phyloP scores from a whole-genome alignment of 2,113 vertebrate genomes.

The Esox niger region DNA sequence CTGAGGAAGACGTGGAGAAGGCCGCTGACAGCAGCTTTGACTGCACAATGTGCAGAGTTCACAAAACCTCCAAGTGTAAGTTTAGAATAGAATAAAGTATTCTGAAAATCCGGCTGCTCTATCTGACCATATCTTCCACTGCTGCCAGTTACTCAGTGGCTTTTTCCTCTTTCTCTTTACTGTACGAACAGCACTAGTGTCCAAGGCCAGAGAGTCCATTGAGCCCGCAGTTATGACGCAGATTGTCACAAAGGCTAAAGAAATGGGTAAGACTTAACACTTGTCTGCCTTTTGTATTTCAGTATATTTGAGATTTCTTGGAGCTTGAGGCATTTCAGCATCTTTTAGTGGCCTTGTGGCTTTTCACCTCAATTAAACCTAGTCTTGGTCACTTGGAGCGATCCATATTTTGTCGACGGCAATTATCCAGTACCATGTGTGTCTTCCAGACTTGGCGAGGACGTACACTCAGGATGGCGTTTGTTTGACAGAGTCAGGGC shows the following conservation, averaged over 20 bases:
- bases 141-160: slow-evolving; percentile 7
- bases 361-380: too few species aligned
- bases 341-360: too few species aligned
- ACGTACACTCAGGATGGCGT: slow-evolving; percentile 98
- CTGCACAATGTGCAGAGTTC: slow-evolving; percentile 91
- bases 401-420: too few species aligned
- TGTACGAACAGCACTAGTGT: slow-evolving; percentile 37
- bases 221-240: slow-evolving; percentile 85
- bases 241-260: slow-evolving; percentile 86
- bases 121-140: not conserved
- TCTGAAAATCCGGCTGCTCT: not conserved
- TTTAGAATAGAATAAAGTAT: not conserved
- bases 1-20: slow-evolving; percentile 92
- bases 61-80: slow-evolving; percentile 77
- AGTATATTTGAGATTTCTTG: too few species aligned
- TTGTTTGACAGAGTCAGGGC: slow-evolving; percentile 93
- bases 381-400: too few species aligned
- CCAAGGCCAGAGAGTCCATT: slow-evolving; percentile 81
- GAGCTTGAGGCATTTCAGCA: too few species aligned
- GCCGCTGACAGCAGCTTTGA: slow-evolving; percentile 90
- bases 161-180: slow-evolving; percentile 21
- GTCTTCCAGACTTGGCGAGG: slow-evolving; percentile 82
- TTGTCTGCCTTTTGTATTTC: too few species aligned
- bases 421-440: not conserved
- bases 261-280: slow-evolving; percentile 77